Base-by-base conservation (phyloP, 2,113 vertebrate genomes). In the Xiphias gladius region DNA sequence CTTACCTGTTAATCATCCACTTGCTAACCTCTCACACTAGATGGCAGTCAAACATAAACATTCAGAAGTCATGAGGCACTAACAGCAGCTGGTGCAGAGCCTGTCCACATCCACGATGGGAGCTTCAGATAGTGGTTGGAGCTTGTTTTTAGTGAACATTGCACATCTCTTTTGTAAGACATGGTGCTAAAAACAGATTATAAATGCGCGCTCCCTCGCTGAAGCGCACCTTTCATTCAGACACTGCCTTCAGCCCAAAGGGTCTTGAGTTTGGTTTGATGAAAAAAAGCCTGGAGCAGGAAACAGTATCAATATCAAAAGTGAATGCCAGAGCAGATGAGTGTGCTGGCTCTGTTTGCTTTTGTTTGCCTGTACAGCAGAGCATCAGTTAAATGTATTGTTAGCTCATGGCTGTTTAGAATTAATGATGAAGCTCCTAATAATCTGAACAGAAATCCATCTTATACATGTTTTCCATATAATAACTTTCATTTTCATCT, bases 11-110 rank as follows among this genome's bases (percentile, higher is more conserved):
- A 39, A 19, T 46, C 20, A 50, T 13, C 20, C 72, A 72, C 20
- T 80, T 80, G 0, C 66, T 50, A 13, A 12, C n/a, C 11, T 71
- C 46, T n/a, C 43, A 19, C 92, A 92, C 89, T 89, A 93, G 92
- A 82, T 92, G 92, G 90, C 89, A 92, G 83, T 85, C 82, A 89
- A 84, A 86, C 73, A 85, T 43, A 79, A 89, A 75, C 58, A 76
- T 80, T 80, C n/a, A 58, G 65, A 30, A 2, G 28, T 22, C 17
- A 35, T 1, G 4, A 32, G n/a, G 13, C 52, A 10, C 32, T 22
- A 22, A 48, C 16, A 11, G 24, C 70, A 68, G 59, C 43, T 26
- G 68, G 9, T 7, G 39, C 20, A 28, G 7, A 7, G 19, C 19
- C 22, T 26, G 46, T 37, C 59, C 63, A 48, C 12, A 22, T 68